Percentiles rank a stretch among this genome's conserved stretches.
These are phyloP conservation scores for Stichodactyla helianthus DNA, from an alignment of 64 coral and sea anemone genomes.

Conservation along the genomic window DNA sequence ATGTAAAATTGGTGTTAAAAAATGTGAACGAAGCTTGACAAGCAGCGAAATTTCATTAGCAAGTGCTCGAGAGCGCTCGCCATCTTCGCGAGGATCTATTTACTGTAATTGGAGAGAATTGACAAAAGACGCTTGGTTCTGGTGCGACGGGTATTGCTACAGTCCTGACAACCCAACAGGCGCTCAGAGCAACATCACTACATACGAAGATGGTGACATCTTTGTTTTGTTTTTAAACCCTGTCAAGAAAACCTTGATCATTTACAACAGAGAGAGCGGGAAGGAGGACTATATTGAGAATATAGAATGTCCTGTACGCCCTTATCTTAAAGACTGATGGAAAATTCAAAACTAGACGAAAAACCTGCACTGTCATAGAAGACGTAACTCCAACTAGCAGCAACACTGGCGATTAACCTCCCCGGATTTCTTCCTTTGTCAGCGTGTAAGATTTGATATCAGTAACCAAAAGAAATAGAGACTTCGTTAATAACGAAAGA, in stretches of 20 bases:
- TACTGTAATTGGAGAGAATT: not conserved
- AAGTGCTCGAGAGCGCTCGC: not conserved
- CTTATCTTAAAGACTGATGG: not conserved
- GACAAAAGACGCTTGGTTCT: slow-evolving; percentile 1
- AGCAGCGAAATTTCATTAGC: not conserved
- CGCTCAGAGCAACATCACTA: not conserved
- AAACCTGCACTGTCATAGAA: not conserved
- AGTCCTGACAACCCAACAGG: not conserved
- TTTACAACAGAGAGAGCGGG: not conserved
- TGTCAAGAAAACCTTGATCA: not conserved
- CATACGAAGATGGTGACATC: slow-evolving; percentile 23
- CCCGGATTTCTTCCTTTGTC: too few relatives aligned
- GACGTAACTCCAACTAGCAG: too few relatives aligned
- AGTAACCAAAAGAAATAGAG: too few relatives aligned
- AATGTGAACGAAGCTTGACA: not conserved
- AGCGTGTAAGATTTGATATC: too few relatives aligned
- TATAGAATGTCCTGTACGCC: slow-evolving; percentile 2
- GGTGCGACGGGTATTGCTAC: slow-evolving; percentile 7
- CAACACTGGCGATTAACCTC: too few relatives aligned
- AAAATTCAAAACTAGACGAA: not conserved
- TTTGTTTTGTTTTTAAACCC: slow-evolving; percentile 25
- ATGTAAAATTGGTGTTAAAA: slow-evolving; percentile 20
- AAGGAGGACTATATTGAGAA: not conserved
- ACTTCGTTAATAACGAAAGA: too few relatives aligned
- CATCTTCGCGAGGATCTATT: slow-evolving; percentile 5